A percentile compares a stretch with the other conserved stretches of the same genome.
Conservation (phyloP, 2,888 invertebrate species). For the Pseudococcus longispinus region DNA sequence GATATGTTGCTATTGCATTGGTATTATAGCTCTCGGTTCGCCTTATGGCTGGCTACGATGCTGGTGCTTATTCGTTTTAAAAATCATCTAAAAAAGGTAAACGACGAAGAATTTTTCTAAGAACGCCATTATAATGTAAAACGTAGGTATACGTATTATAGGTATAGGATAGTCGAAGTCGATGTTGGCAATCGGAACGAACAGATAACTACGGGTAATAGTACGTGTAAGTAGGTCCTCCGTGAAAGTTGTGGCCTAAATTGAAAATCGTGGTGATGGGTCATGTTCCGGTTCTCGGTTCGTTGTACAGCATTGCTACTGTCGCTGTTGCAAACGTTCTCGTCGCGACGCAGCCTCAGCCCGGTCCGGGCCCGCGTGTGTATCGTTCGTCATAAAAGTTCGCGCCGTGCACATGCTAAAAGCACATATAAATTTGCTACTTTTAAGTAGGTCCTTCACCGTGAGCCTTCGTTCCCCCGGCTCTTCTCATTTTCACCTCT, state of each 20-base stretch:
- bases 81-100: constrained; percentile 4
- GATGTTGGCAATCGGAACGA: constrained; percentile 51
- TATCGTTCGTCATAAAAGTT: constrained; percentile 18
- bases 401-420: constrained; percentile 24
- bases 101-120: constrained; percentile 8
- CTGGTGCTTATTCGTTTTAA: background rate
- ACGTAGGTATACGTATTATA: background rate
- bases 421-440: constrained; percentile 48
- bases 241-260: constrained; percentile 56
- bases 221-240: constrained; percentile 53
- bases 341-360: background rate
- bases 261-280: constrained; percentile 57
- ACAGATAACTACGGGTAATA: constrained; percentile 40
- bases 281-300: constrained; percentile 56
- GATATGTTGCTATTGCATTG: background rate
- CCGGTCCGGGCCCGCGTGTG: too few species aligned
- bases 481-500: constrained; percentile 44
- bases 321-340: background rate
- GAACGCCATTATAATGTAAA: constrained; percentile 18
- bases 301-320: constrained; percentile 43
- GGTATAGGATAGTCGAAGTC: background rate
- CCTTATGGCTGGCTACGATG: background rate
- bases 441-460: constrained; percentile 52
- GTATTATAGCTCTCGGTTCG: background rate
- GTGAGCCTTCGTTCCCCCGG: background rate